Base-by-base conservation (phyloP, 2,888 invertebrate species). In the Sminthurinus aureus region DNA sequence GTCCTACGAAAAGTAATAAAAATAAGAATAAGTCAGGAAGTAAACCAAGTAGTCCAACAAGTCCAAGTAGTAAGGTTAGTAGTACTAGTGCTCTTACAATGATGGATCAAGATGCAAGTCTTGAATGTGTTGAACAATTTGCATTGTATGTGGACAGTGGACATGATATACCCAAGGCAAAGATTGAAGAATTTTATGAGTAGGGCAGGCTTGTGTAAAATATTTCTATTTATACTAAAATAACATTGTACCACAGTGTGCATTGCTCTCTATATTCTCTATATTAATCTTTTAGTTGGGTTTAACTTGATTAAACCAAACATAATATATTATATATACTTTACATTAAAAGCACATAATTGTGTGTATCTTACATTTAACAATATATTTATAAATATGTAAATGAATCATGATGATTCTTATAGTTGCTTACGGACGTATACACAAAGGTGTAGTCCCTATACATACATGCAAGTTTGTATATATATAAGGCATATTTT, bases 61-160 rank as follows among this genome's bases (percentile, higher is more conserved):
- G 74, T 76, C 38, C 50, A 76, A 51, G 67, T n/a, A 77, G 26
- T 58, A 73, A 74, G 26, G n/a, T 18, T 64, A 71, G 64, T 64
- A 71, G 24, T 26, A 51, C 69, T 71, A 74, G 52, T 52, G 12
- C 26, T n/a, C 38, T 77, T 9, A 22, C 79, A 71, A 26, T 26
- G 22, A 13, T 24, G 24, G 85, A 91, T 89, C 90, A 91, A 71
- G 93, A 93, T 83, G 90, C 94, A 73, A 96, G 95, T 88, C 90
- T 96, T 52, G 96, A 96, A 0, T 96, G 96, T 88, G 96, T 96
- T 0, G 96, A 96, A 89, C 95, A 96, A 50, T 96, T 95, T 90
- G 96, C 96, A 58, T 90, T 96, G 84, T 96, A 96, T 89, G 96
- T 96, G 89, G 94, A 83, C 24, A 52, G 66, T 18, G 83, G 79